Percentiles rank a stretch among this genome's conserved stretches.
Conservation (phyloP, 2,113 vertebrate genomes). For the Heteronetta atricapilla region DNA sequence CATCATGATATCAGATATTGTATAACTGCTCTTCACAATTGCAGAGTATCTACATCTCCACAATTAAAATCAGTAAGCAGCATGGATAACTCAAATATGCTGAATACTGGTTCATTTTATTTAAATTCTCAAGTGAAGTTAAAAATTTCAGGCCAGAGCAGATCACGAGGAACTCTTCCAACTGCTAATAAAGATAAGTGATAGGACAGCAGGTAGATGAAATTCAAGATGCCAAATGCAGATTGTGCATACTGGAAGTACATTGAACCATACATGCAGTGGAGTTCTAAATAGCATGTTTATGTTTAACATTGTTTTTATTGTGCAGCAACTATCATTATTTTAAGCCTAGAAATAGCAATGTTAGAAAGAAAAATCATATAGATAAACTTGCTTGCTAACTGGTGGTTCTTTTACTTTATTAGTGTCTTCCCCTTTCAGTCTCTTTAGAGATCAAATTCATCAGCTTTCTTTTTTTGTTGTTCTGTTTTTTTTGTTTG, state of each 20-base stretch:
- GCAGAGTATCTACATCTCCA: background rate
- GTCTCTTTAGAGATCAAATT: background rate
- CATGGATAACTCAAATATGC: background rate
- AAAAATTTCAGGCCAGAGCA: background rate
- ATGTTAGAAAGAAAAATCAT: background rate
- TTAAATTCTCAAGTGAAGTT: background rate
- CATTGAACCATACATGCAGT: background rate
- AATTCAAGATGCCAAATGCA: background rate
- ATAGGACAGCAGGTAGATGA: background rate
- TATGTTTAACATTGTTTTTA: background rate
- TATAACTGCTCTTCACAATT: background rate
- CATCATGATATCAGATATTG: background rate
- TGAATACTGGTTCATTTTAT: background rate
- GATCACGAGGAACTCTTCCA: background rate
- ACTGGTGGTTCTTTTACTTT: background rate
- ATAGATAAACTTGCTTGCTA: background rate
- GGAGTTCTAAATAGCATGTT: background rate
- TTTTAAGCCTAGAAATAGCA: background rate
- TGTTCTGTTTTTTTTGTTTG: rapidly evolving
- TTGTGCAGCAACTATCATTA: background rate
- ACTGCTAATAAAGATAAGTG: background rate
- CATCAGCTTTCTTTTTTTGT: rapidly evolving
- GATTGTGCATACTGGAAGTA: background rate
- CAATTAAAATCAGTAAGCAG: background rate
- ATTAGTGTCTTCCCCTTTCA: background rate